Evolutionary conservation across 1,140 invertebrate species (phyloP).

Genomic region (Drosophila asahinai): DNA sequence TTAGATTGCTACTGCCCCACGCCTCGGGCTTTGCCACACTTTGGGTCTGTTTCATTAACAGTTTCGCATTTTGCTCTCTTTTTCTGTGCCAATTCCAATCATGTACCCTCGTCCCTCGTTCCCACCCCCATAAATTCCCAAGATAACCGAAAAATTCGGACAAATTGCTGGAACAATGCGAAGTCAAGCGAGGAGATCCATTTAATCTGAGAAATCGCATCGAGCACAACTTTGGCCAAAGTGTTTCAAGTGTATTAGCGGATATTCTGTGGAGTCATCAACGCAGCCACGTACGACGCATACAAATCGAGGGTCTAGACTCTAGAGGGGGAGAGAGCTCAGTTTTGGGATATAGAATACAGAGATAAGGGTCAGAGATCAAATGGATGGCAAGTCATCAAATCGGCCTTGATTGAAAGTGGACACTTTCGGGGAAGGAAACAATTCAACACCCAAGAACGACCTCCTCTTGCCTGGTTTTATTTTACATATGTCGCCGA

Average conservation of each 20-base stretch:
- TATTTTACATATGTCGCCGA: constrained; percentile 29
- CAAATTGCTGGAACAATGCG: constrained; percentile 52
- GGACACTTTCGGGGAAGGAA: not conserved
- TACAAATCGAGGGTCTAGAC: constrained; percentile 52
- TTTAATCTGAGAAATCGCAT: constrained; percentile 16
- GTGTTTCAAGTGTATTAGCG: constrained; percentile 65
- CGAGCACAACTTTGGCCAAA: constrained; percentile 41
- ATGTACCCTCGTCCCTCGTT: constrained; percentile 19
- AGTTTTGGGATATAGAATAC: too few species aligned
- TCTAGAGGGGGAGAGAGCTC: too few species aligned
- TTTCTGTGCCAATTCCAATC: constrained; percentile 64
- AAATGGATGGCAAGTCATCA: constrained; percentile 56
- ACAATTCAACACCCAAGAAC: constrained; percentile 27
- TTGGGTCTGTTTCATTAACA: constrained; percentile 3
- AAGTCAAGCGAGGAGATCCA: constrained; percentile 30
- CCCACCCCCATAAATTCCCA: not conserved
- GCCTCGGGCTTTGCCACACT: constrained; percentile 45
- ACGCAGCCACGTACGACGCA: constrained; percentile 51
- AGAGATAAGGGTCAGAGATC: constrained; percentile 10
- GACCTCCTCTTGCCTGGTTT: not conserved
- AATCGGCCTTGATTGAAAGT: constrained; percentile 32
- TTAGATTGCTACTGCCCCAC: constrained; percentile 25
- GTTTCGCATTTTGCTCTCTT: not conserved
- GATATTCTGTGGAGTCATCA: constrained; percentile 30
- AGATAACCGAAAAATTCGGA: not conserved